Evolutionary conservation across 2,797 vertebrate genomes (phyloP).

Genomic region (Melanotaenia nigrans): DNA sequence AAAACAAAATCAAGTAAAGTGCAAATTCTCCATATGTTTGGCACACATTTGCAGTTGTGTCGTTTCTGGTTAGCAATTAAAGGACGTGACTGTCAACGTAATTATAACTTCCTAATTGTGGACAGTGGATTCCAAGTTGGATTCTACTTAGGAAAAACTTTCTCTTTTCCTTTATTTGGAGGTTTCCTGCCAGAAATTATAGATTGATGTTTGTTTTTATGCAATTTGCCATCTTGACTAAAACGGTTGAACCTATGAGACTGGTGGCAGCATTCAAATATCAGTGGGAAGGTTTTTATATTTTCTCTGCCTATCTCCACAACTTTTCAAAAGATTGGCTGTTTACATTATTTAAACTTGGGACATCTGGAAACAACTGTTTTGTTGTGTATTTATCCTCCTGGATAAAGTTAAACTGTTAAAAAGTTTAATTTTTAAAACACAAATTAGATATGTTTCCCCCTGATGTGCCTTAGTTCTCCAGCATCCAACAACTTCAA

Average conservation of each 20-base stretch:
- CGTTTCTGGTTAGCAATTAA: constrained; percentile 62
- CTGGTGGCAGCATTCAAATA: not conserved
- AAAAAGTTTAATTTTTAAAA: no score
- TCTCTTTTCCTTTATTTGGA: constrained; percentile 17
- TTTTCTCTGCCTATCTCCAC: not conserved
- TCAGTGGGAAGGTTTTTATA: not conserved
- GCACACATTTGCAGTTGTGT: constrained; percentile 38
- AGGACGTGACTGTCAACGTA: constrained; percentile 55
- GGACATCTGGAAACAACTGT: not conserved
- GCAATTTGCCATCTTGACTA: constrained; percentile 23
- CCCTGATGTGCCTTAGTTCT: not conserved
- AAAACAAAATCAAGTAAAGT: constrained; percentile 65
- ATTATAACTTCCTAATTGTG: constrained; percentile 68
- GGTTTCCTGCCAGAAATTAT: constrained; percentile 32
- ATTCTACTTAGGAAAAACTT: constrained; percentile 37
- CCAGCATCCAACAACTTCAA: constrained; percentile 9
- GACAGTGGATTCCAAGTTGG: constrained; percentile 40
- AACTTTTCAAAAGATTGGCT: constrained; percentile 5
- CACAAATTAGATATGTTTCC: not conserved
- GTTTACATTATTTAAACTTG: constrained; percentile 28
- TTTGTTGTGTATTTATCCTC: no score
- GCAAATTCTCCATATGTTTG: constrained; percentile 55
- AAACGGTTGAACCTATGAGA: constrained; percentile 29
- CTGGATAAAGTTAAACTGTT: no score
- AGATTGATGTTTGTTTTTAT: constrained; percentile 32